These are phyloP conservation scores for Hydrocynus forskahlii DNA, from an alignment of 2,797 vertebrate genomes.

Conservation along the genomic window DNA sequence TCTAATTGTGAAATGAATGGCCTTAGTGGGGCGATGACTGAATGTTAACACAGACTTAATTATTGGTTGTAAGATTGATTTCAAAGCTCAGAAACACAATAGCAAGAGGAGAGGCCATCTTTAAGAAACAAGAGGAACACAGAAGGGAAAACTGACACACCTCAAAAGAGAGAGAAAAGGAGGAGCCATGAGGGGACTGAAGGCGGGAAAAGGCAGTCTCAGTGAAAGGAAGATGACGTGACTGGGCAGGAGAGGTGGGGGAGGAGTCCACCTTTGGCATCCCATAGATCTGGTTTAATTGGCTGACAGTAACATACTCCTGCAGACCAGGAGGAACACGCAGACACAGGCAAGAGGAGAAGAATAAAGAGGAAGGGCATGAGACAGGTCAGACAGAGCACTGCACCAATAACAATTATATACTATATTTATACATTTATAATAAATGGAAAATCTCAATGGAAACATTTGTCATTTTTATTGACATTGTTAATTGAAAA, in stretches of 20 bases:
- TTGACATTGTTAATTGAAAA: no score
- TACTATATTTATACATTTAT: background rate
- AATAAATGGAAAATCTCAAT: no score
- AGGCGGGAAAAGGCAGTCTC: conserved; percentile 73
- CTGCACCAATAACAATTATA: background rate
- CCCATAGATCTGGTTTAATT: conserved; percentile 85
- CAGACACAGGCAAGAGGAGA: conserved; percentile 9
- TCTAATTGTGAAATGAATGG: background rate
- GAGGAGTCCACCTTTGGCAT: conserved; percentile 79
- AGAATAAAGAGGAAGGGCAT: conserved; percentile 30
- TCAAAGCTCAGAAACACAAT: background rate
- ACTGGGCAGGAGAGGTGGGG: conserved; percentile 74
- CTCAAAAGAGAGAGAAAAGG: conserved; percentile 82
- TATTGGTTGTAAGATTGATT: background rate
- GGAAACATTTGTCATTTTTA: no score
- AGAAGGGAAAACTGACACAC: conserved; percentile 74
- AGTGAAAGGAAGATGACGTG: conserved; percentile 67
- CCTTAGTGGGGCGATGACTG: background rate
- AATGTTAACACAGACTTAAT: background rate
- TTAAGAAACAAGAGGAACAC: background rate
- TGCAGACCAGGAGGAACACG: conserved; percentile 52
- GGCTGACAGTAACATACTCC: conserved; percentile 88
- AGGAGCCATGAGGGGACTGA: conserved; percentile 78
- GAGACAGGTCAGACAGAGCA: conserved; percentile 26
- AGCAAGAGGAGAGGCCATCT: conserved; percentile 57